Percentiles rank a stretch among this genome's conserved stretches.
Conservation (phyloP, 2,888 invertebrate species). For the Conus canariensis region DNA sequence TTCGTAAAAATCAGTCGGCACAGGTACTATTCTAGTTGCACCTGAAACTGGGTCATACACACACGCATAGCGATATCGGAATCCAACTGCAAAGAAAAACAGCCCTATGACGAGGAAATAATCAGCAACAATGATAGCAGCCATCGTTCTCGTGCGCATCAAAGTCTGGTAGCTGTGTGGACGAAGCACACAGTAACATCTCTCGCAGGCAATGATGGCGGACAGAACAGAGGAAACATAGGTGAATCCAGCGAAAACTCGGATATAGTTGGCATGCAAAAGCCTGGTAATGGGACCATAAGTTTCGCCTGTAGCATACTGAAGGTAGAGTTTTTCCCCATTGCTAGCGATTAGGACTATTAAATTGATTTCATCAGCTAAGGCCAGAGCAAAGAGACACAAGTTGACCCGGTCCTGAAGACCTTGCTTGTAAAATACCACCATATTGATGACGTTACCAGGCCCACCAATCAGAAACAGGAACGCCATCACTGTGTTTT, state of each 20-base stretch:
- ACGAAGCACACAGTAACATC: slow-evolving; percentile 24
- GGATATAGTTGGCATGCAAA: neutral
- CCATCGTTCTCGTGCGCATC: slow-evolving; percentile 28
- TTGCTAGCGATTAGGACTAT: too few relatives aligned
- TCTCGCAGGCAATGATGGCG: slow-evolving; percentile 13
- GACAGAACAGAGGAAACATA: neutral
- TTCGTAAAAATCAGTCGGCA: neutral
- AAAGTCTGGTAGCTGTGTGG: slow-evolving; percentile 18
- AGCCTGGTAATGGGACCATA: neutral
- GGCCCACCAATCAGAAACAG: slow-evolving; percentile 5
- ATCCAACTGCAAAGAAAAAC: neutral
- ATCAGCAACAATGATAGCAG: slow-evolving; percentile 10
- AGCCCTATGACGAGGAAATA: neutral
- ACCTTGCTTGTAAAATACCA: slow-evolving; percentile 13
- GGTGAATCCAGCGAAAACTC: neutral
- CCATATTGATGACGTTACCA: slow-evolving; percentile 23
- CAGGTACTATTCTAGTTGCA: too few relatives aligned
- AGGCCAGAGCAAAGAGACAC: slow-evolving; percentile 26
- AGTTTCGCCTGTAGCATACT: neutral
- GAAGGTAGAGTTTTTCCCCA: neutral
- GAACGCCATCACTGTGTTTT: neutral
- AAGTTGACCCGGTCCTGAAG: slow-evolving; percentile 18
- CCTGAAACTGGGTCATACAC: neutral
- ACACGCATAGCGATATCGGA: neutral
- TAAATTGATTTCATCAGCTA: neutral